Percentiles rank a stretch among this genome's conserved stretches.
Conservation (phyloP, 2,113 vertebrate genomes). For the Chiloscyllium plagiosum region DNA sequence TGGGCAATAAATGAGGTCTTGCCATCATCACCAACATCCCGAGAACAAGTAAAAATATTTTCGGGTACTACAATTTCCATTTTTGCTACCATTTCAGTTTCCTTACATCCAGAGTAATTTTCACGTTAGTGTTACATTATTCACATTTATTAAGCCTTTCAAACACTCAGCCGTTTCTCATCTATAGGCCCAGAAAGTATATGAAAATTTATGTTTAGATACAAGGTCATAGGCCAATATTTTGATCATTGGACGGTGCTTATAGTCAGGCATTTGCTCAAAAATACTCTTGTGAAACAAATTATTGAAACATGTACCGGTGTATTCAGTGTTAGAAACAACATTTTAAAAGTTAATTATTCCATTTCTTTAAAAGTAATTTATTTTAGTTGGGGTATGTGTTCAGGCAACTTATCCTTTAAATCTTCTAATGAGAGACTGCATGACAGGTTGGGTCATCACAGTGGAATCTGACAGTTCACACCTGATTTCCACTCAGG, state of each 20-base stretch:
- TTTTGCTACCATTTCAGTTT: slow-evolving; percentile 13
- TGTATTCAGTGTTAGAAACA: not conserved
- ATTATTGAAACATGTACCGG: not conserved
- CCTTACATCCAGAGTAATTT: slow-evolving; percentile 24
- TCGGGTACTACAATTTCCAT: slow-evolving; percentile 36
- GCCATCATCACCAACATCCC: slow-evolving; percentile 34
- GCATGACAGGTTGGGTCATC: not conserved
- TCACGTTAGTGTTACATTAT: slow-evolving; percentile 24
- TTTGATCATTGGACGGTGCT: not conserved
- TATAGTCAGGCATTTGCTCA: not conserved
- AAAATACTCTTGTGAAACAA: not conserved
- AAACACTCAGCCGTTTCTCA: not conserved
- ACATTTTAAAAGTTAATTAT: not conserved
- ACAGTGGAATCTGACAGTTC: not conserved
- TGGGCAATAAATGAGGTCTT: slow-evolving; percentile 34
- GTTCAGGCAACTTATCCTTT: not conserved
- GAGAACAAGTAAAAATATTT: slow-evolving; percentile 36
- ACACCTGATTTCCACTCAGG: not conserved
- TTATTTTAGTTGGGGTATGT: not conserved
- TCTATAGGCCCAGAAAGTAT: not conserved
- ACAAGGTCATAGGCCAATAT: not conserved
- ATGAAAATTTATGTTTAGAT: slow-evolving; percentile 10
- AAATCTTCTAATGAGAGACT: not conserved
- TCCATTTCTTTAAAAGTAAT: not conserved
- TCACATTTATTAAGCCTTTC: slow-evolving; percentile 23